phyloP scores from a whole-genome alignment of 2,797 vertebrate genomes.

The Sebastes variabilis region DNA sequence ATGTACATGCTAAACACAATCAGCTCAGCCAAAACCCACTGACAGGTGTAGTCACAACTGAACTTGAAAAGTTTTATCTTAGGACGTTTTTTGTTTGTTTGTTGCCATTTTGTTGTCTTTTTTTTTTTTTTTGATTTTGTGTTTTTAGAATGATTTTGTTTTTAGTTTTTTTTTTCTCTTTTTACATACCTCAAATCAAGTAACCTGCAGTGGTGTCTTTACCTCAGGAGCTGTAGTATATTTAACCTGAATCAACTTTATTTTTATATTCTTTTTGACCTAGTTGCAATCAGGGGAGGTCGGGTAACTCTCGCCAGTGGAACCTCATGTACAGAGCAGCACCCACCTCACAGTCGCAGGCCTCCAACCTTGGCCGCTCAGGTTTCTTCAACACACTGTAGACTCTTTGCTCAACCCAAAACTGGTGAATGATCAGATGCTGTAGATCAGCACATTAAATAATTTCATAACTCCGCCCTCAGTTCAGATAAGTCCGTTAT shows the following conservation, averaged over 20 bases:
- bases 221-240: conserved; percentile 84
- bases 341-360: conserved; percentile 46
- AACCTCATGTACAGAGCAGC: conserved; percentile 48
- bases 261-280: conserved; percentile 80
- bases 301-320: conserved; percentile 57
- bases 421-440: conserved; percentile 59
- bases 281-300: conserved; percentile 76
- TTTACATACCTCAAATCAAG: conserved; percentile 84
- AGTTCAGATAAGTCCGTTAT: conserved; percentile 9
- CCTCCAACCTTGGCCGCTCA: conserved; percentile 44
- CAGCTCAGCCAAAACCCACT: conserved; percentile 83
- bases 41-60: conserved; percentile 81
- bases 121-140: conserved; percentile 59
- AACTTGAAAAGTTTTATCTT: conserved; percentile 85
- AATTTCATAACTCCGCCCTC: conserved; percentile 40
- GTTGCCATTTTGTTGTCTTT: conserved; percentile 79
- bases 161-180: conserved; percentile 72
- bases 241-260: conserved; percentile 82
- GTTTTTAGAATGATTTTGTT: conserved; percentile 76
- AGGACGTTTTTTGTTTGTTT: conserved; percentile 74
- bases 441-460: conserved; percentile 72
- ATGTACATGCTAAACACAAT: conserved; percentile 83
- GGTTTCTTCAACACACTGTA: conserved; percentile 46
- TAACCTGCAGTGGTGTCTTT: conserved; percentile 81
- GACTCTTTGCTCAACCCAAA: conserved; percentile 40